Percentiles rank a stretch among this genome's conserved stretches.
phyloP scores from a whole-genome alignment of 53 echinoderm and acorn worm species.

The Arbacia lixula region DNA sequence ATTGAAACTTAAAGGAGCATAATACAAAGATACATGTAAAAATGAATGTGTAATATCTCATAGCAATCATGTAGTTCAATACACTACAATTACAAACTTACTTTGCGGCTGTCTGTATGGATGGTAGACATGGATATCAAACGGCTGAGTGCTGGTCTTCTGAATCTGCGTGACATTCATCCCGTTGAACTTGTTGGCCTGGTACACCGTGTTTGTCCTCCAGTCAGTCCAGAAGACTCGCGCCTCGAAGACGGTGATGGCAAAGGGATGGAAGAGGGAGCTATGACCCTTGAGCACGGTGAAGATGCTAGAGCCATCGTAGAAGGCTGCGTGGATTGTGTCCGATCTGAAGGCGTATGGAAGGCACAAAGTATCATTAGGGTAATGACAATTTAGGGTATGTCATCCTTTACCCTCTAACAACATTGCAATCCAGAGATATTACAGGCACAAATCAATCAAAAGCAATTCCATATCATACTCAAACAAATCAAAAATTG shows the following conservation, averaged over 20 bases:
- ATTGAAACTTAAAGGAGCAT: too few relatives aligned
- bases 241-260: slow-evolving; percentile 92
- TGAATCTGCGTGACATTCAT: slow-evolving; percentile 79
- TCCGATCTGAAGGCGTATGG: slow-evolving; percentile 90
- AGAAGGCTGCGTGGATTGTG: slow-evolving; percentile 84
- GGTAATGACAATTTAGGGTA: too few relatives aligned
- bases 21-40: too few relatives aligned
- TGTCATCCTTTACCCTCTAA: too few relatives aligned
- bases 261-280: slow-evolving; percentile 87
- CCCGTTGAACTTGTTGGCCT: slow-evolving; percentile 90
- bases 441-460: too few relatives aligned
- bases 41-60: too few relatives aligned
- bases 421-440: too few relatives aligned
- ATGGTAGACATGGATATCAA: slow-evolving; percentile 94
- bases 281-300: slow-evolving; percentile 79
- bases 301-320: slow-evolving; percentile 72
- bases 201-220: slow-evolving; percentile 87
- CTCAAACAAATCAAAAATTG: too few relatives aligned
- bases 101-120: slow-evolving; percentile 80
- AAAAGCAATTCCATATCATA: too few relatives aligned
- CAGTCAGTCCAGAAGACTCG: slow-evolving; percentile 97
- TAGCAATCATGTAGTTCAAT: too few relatives aligned
- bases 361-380: too few relatives aligned
- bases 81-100: too few relatives aligned
- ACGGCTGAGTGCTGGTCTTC: slow-evolving; percentile 91